Base-by-base conservation (phyloP, 2,797 vertebrate genomes). In the Perdix hodgsoniae region DNA sequence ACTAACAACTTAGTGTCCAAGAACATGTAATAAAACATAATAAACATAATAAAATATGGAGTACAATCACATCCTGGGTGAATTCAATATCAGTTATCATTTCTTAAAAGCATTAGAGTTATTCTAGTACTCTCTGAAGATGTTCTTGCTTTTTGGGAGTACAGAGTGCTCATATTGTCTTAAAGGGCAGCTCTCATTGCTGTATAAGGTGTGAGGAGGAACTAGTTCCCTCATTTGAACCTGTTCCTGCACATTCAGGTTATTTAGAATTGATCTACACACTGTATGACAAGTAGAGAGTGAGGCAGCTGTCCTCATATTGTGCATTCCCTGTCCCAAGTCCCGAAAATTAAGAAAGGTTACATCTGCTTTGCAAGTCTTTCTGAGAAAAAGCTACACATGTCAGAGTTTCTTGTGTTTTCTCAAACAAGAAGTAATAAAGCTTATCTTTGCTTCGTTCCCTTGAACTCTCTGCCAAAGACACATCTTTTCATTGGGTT, bases 311-410 rank as follows among this genome's bases (percentile, higher is more conserved):
- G 70, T 77, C 57, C 61, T 92, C 52, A 42, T 0, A 19, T 35
- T 65, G 1, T 33, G 47, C 16, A 11, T 70, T 86, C 31, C 49
- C 27, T 59, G 37, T 78, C 14, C 49, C 66, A 42, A 23, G 35
- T 39, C 4, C 52, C 42, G n/a, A 86, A 49, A 67, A 26, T 19
- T 37, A 73, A 50, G 63, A 84, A 82, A 67, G 49, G 14, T 40
- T 83, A 16, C 47, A 82, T 24, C 40, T 94, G 52, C 83, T 90
- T 52, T 45, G 73, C 83, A 83, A 81, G 13, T 93, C n/a, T 66
- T 91, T 83, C 67, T 19, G 17, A 86, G 59, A 45, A 91, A 63
- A 75, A 15, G 3, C 24, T 77, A 11, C 40, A 29, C 27, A 73
- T 39, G 59, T 24, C 73, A 22, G 40, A 88, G 18, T 52, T 85